These are phyloP conservation scores for Brenthis hecate DNA, from an alignment of 2,888 invertebrate genomes.

Conservation along the genomic window DNA sequence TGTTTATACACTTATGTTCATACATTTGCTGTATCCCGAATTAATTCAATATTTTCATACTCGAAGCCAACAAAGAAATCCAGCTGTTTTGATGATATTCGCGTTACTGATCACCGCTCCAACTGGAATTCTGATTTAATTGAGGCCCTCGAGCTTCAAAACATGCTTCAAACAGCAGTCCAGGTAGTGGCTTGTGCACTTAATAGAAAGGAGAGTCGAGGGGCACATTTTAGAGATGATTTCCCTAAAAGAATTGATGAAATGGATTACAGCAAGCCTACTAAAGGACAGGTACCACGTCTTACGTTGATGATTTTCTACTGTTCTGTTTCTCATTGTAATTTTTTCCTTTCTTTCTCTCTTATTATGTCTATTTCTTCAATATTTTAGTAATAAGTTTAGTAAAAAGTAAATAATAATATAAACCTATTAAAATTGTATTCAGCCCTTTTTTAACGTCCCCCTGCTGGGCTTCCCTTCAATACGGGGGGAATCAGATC, in stretches of 20 bases:
- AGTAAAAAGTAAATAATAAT: too few species aligned
- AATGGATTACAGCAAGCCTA: conserved; percentile 94
- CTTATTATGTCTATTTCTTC: too few species aligned
- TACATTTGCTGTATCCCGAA: too few species aligned
- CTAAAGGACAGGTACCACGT: conserved; percentile 86
- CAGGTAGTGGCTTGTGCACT: conserved; percentile 93
- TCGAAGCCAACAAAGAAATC: conserved; percentile 81
- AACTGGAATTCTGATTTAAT: conserved; percentile 98
- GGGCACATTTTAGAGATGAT: conserved; percentile 99
- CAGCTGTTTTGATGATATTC: conserved; percentile 87
- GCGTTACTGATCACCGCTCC: conserved; percentile 86
- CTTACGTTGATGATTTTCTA: not conserved
- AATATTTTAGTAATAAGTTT: too few species aligned
- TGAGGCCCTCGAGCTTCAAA: conserved; percentile 97
- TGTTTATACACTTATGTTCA: too few species aligned
- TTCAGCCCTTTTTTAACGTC: too few species aligned
- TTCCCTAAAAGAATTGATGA: conserved; percentile 94
- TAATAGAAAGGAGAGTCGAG: conserved; percentile 96
- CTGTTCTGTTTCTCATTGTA: too few species aligned
- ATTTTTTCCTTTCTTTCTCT: too few species aligned
- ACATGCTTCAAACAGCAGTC: conserved; percentile 93
- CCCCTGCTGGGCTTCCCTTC: too few species aligned
- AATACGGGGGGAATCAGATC: too few species aligned
- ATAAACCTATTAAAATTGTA: too few species aligned
- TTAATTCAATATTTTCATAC: conserved; percentile 9